Conservation (phyloP, 2,888 invertebrate species). For the Dryocosmus kuriphilus region DNA sequence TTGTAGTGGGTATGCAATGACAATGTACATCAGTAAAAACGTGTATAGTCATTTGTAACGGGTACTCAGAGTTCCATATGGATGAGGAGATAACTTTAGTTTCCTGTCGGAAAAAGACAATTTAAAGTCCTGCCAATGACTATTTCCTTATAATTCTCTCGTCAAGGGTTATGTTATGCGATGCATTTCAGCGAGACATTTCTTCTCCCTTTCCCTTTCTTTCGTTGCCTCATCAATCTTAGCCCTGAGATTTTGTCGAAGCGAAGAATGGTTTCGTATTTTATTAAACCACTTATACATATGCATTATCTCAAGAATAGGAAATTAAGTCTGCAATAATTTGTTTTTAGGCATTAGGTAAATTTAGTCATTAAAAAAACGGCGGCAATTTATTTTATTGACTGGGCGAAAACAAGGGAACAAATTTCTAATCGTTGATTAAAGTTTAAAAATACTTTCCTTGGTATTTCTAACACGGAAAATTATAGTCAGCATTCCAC, state of each 20-base stretch:
- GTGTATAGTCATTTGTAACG: slow-evolving; percentile 12
- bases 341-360: no score
- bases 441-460: background rate
- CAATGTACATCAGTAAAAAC: background rate
- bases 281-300: slow-evolving; percentile 7
- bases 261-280: slow-evolving; percentile 46
- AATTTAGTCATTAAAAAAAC: no score
- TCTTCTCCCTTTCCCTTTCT: slow-evolving; percentile 47
- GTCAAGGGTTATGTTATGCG: slow-evolving; percentile 46
- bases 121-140: slow-evolving; percentile 41
- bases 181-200: slow-evolving; percentile 53
- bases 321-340: background rate
- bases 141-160: slow-evolving; percentile 52
- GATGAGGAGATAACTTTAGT: slow-evolving; percentile 36
- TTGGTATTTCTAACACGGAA: background rate
- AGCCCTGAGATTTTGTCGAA: slow-evolving; percentile 44
- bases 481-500: background rate
- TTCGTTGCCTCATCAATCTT: slow-evolving; percentile 50
- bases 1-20: background rate
- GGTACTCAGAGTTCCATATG: slow-evolving; percentile 22
- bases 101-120: slow-evolving; percentile 34
- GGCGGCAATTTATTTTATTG: background rate
- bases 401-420: background rate
- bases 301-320: background rate
- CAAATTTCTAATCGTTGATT: background rate